Percentiles rank a stretch among this genome's conserved stretches.
Evolutionary conservation across 2,113 vertebrate species (phyloP).

Genomic region (Micronycteris hirsuta): DNA sequence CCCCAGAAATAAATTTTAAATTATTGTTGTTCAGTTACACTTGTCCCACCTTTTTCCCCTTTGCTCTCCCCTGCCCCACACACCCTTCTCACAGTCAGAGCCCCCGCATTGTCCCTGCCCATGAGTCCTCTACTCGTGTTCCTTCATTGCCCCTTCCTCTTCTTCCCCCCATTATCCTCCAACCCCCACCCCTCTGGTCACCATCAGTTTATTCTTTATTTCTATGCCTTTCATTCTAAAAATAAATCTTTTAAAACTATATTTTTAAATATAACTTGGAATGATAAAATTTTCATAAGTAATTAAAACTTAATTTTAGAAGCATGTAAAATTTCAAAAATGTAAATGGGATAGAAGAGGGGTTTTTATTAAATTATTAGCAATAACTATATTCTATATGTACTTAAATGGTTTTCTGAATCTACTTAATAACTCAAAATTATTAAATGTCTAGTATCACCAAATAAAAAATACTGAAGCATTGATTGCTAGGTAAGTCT

Average conservation of each 20-base stretch:
- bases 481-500: not conserved
- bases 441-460: not conserved
- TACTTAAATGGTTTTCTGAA: not conserved
- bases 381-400: not conserved
- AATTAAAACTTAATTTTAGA: not conserved
- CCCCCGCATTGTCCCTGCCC: too few species aligned
- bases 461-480: not conserved
- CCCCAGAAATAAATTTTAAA: not conserved
- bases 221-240: not conserved
- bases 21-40: too few species aligned
- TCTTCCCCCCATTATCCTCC: too few species aligned
- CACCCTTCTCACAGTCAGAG: too few species aligned
- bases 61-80: too few species aligned
- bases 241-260: not conserved
- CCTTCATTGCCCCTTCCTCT: too few species aligned
- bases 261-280: not conserved
- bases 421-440: not conserved
- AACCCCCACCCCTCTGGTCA: too few species aligned
- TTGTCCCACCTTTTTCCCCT: too few species aligned
- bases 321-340: not conserved
- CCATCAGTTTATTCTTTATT: too few species aligned
- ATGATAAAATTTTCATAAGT: not conserved
- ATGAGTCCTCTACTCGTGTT: too few species aligned
- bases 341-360: not conserved
- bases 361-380: not conserved